phyloP scores from a whole-genome alignment of 2,113 vertebrate genomes.

The Ascaphus truei region DNA sequence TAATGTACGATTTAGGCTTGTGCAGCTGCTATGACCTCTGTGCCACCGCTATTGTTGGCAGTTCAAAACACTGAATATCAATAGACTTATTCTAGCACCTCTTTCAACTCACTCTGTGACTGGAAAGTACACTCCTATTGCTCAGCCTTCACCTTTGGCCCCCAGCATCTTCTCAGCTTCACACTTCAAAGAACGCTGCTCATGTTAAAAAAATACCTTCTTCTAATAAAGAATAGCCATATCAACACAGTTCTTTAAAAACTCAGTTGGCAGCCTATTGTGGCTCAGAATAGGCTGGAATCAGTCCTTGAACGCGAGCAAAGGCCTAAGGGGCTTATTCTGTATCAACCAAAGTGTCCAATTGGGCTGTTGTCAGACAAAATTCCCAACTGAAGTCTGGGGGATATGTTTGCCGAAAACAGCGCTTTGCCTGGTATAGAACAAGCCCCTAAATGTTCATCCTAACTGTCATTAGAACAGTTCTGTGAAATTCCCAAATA shows the following conservation, averaged over 20 bases:
- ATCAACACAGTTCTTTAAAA: conserved; percentile 32
- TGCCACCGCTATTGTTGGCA: conserved; percentile 64
- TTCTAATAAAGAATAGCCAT: conserved; percentile 29
- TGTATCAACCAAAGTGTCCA: no score
- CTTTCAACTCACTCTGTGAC: conserved; percentile 53
- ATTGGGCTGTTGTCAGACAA: no score
- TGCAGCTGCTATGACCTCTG: conserved; percentile 64
- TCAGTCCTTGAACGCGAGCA: conserved; percentile 2
- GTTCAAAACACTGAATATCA: conserved; percentile 81
- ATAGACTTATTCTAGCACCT: conserved; percentile 65
- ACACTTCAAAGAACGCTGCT: conserved; percentile 39
- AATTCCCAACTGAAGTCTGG: no score
- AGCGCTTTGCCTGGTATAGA: no score
- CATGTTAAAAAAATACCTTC: conserved; percentile 26
- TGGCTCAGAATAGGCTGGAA: conserved; percentile 18
- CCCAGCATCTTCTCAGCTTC: conserved; percentile 32
- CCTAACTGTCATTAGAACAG: conserved; percentile 10
- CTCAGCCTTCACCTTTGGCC: conserved; percentile 51
- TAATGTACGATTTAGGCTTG: conserved; percentile 51
- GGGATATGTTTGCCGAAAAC: no score
- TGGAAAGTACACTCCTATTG: conserved; percentile 49
- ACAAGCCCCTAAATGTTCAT: no score
- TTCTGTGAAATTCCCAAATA: no score
- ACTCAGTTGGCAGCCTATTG: conserved; percentile 10
- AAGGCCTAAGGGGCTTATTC: neutral